A percentile compares a stretch with the other conserved stretches of the same genome.
Conservation (phyloP, 2,888 invertebrate species). For the Alloscopus bannaensis region DNA sequence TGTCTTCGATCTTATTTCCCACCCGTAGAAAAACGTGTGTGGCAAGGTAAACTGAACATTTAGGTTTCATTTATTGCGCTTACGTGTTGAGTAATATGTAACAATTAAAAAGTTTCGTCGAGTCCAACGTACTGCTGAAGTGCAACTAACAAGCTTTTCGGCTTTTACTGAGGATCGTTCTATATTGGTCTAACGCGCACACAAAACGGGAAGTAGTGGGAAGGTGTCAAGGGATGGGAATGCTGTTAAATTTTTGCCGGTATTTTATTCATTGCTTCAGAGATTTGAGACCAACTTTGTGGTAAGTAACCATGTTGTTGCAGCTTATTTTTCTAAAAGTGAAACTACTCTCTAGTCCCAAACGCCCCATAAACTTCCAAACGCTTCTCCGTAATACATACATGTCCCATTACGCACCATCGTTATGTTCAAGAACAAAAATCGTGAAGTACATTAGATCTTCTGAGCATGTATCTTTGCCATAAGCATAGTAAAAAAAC, state of each 20-base stretch:
- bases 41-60: too few relatives aligned
- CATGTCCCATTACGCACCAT: too few relatives aligned
- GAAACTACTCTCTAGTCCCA: constrained; percentile 41
- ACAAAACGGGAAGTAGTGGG: too few relatives aligned
- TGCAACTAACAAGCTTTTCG: constrained; percentile 15
- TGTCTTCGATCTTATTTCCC: too few relatives aligned
- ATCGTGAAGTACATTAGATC: neutral
- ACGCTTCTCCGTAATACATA: neutral
- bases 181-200: too few relatives aligned
- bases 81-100: neutral
- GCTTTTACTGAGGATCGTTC: too few relatives aligned
- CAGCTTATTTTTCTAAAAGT: constrained; percentile 13
- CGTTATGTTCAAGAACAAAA: too few relatives aligned
- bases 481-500: neutral
- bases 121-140: constrained; percentile 25
- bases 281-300: constrained; percentile 50
- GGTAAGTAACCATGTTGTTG: constrained; percentile 38
- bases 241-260: constrained; percentile 4
- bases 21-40: too few relatives aligned
- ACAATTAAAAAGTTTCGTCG: constrained; percentile 25
- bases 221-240: neutral
- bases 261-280: constrained; percentile 49
- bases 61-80: too few relatives aligned
- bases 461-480: neutral
- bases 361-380: constrained; percentile 28